Base-by-base conservation (phyloP, 2,797 vertebrate genomes). In the Acanthurus leucopareius region DNA sequence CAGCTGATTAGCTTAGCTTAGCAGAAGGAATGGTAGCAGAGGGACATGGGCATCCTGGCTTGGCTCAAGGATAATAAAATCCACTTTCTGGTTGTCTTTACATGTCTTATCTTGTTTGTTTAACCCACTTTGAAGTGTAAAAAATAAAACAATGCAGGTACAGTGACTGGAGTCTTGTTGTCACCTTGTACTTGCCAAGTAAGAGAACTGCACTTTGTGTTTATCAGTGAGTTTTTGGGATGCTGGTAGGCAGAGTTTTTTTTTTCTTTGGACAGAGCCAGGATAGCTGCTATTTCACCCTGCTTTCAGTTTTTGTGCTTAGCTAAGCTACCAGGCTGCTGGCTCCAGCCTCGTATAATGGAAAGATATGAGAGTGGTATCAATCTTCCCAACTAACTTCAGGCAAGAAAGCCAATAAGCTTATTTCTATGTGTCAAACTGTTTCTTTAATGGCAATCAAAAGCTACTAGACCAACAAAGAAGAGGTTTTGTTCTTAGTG, bases 201-300 rank as follows among this genome's bases (percentile, higher is more conserved):
- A 64, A 17, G 63, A 35, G 32, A 82, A 54, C 58, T 54, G 69
- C 58, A 51, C 45, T 32, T 28, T 19, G 35, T 78, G 69, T 73
- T 83, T 72, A 83, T 79, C 66, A 61, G 42, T 35, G 44, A 78
- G 74, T 40, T 79, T 47, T 64, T 40, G 65, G 38, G 49, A 52
- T 65, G 47, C 7, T 25, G n/a, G 38, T 3, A 28, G 19, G 28
- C n/a, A 53, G 64, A 58, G n/a, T 40, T 60, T 42, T 15, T 57
- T 28, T 28, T 35, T 35, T 35, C 32, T 35, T 35, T 35, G 32
- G 32, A 35, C 32, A 35, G 32, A 59, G 68, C 32, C 54, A 25
- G n/a, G 8, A 35, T 60, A 22, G n/a, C 13, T 59, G 35, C 10
- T 60, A 60, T 65, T 51, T 49, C 47, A 20, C 40, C 40, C 47